A percentile compares a stretch with the other conserved stretches of the same genome.
These are phyloP conservation scores for Cataglyphis albicans DNA, from an alignment of 2,888 invertebrate species.

Conservation along the genomic window DNA sequence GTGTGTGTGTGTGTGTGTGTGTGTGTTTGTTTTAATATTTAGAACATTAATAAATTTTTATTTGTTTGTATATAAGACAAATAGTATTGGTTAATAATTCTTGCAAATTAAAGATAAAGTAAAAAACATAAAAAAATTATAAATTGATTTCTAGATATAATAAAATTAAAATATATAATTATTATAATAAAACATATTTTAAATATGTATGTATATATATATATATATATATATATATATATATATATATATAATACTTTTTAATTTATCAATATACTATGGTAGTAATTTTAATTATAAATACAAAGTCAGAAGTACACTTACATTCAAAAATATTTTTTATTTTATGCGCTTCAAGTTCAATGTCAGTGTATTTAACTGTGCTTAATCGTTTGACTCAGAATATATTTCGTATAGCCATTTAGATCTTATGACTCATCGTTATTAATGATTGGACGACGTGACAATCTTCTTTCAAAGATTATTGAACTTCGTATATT, in stretches of 20 bases:
- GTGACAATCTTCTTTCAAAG: background rate
- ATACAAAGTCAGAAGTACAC: background rate
- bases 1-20: too few relatives aligned
- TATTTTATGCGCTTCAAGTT: background rate
- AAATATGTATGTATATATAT: background rate
- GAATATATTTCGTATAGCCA: background rate
- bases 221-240: background rate
- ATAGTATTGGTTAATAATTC: background rate
- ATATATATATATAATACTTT: background rate
- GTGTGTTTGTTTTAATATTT: too few relatives aligned
- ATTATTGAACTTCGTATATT: conserved; percentile 2
- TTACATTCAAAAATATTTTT: background rate
- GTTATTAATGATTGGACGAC: conserved; percentile 5
- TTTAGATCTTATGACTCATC: conserved; percentile 11
- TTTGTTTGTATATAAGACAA: background rate
- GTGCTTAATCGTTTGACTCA: background rate
- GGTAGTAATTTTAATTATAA: background rate
- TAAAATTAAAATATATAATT: background rate
- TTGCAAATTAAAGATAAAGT: background rate
- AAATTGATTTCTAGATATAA: background rate
- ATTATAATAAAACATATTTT: background rate
- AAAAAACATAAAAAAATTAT: background rate
- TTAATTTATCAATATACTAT: background rate
- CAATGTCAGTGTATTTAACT: background rate
- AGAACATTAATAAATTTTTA: background rate